These are phyloP conservation scores for Philhelius pedissequus DNA, from an alignment of 2,888 invertebrate genomes.

Conservation along the genomic window DNA sequence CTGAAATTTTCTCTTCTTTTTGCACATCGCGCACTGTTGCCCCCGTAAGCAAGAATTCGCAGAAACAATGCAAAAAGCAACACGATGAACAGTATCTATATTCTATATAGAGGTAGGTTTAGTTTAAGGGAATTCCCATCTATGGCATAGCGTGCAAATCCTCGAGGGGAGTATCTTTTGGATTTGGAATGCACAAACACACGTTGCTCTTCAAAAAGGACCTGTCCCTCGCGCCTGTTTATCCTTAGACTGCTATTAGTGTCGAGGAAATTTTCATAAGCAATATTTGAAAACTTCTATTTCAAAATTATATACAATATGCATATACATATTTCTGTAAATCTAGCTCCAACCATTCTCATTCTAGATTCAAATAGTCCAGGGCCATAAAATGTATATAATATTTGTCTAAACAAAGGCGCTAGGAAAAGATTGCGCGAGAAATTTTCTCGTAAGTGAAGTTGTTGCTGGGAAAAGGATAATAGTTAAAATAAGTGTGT, in stretches of 20 bases:
- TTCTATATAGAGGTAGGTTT: background rate
- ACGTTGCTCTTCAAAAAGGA: conserved; percentile 32
- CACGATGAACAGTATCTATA: background rate
- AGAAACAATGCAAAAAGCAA: background rate
- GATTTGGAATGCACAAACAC: background rate
- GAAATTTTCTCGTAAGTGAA: conserved; percentile 18
- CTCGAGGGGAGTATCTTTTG: background rate
- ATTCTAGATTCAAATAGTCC: background rate
- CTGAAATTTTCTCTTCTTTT: conserved; percentile 1
- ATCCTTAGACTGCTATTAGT: conserved; percentile 26
- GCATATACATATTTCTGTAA: background rate
- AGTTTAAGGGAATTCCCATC: background rate
- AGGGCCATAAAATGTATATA: background rate
- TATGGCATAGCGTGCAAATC: background rate
- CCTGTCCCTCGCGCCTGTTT: conserved; percentile 4
- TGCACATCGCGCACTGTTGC: background rate
- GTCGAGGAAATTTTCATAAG: conserved; percentile 53
- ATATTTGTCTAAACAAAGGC: conserved; percentile 19
- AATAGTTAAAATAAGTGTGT: conserved; percentile 20
- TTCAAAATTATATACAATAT: conserved; percentile 51
- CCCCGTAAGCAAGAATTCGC: background rate
- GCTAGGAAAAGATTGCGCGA: conserved; percentile 16
- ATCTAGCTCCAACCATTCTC: background rate
- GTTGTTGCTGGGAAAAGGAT: background rate
- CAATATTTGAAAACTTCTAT: conserved; percentile 59